Conservation (phyloP, 2,797 vertebrate species). For the Todus mexicanus region DNA sequence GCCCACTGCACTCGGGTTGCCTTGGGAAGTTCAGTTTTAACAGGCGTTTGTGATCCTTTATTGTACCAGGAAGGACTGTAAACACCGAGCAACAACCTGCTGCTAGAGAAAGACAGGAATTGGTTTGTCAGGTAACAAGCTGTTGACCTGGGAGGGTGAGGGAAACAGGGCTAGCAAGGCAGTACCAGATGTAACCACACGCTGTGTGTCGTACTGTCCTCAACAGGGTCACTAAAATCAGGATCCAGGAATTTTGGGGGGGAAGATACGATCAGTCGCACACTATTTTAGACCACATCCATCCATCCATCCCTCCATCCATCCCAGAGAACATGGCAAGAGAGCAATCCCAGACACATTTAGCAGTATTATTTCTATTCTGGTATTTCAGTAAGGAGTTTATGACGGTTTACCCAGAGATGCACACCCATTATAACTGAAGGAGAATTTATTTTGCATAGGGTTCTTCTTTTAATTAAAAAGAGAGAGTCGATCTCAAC, state of each 20-base stretch:
- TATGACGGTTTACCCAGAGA: neutral
- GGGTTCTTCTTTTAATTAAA: neutral
- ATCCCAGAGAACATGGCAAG: neutral
- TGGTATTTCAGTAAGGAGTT: neutral
- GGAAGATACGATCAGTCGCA: neutral
- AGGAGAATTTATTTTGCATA: neutral
- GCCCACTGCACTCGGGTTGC: neutral
- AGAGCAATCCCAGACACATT: neutral
- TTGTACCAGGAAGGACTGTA: neutral
- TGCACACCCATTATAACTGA: neutral
- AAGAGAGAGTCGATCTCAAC: neutral
- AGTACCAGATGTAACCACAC: neutral
- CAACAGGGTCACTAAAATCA: neutral
- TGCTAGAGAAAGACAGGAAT: neutral
- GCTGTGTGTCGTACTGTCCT: accelerated
- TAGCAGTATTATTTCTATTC: neutral
- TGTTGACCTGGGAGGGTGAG: neutral
- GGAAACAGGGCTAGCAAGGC: neutral
- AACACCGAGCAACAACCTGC: neutral
- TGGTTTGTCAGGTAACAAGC: neutral
- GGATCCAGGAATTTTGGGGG: neutral
- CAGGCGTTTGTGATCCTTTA: neutral
- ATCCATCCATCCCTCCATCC: too few species aligned
- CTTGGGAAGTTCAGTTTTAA: neutral
- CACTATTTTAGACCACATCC: neutral